Evolutionary conservation across 2,113 vertebrate genomes (phyloP).

Genomic region (Dasyprocta punctata): DNA sequence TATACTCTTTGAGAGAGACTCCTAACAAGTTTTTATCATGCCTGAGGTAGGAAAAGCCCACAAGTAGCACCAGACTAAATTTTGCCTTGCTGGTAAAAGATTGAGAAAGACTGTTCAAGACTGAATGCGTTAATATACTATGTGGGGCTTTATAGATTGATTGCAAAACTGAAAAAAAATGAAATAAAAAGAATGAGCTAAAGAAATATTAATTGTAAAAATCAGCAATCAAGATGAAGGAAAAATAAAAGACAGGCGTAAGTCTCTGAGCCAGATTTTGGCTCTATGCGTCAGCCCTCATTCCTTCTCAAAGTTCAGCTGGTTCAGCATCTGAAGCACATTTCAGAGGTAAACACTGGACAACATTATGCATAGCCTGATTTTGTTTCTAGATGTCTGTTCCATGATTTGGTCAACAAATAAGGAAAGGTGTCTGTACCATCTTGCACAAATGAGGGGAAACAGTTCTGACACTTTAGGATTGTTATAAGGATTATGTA

Average conservation of each 20-base stretch:
- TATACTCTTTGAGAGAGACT: neutral
- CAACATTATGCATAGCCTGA: neutral
- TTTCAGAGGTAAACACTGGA: neutral
- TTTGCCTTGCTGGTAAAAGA: neutral
- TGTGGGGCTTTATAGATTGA: neutral
- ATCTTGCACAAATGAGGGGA: neutral
- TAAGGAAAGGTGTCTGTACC: too few relatives aligned
- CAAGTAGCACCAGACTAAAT: neutral
- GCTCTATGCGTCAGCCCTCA: neutral
- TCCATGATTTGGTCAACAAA: neutral
- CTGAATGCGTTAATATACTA: neutral
- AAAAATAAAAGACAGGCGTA: neutral
- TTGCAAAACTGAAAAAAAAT: neutral
- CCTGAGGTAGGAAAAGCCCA: neutral
- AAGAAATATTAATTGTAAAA: conserved; percentile 3
- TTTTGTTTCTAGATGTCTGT: neutral
- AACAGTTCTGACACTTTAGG: neutral
- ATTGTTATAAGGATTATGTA: neutral
- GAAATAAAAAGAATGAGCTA: neutral
- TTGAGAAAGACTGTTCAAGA: neutral
- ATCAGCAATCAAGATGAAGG: neutral
- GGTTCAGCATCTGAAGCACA: neutral
- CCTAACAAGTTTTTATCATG: neutral
- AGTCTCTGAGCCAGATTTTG: neutral
- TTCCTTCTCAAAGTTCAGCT: neutral